Evolutionary conservation across 1,140 invertebrate genomes (phyloP), one percentile per base, ranked within the genome.

Genomic region (Leguminivora glycinivorella): DNA sequence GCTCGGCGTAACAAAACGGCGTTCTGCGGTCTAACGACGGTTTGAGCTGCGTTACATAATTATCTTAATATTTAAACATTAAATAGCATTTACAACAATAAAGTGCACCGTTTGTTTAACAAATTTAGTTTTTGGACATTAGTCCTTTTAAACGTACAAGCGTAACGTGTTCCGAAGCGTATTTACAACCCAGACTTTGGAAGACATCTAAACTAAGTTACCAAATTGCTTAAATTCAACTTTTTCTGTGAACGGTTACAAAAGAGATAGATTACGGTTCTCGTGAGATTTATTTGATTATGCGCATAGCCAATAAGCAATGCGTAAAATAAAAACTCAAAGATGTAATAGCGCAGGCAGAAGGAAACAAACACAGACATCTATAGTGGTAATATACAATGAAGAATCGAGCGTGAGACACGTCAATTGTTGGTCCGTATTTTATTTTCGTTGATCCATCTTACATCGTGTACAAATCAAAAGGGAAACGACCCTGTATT

Each of bases 361-460:
- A 47, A 47, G 6, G 4, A 47, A 1, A 47, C 4, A 47, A 47
- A 47, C 43, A 19, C 43, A 17, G 4, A 47, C 43, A 47, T 47
- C 43, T 47, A 47, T 47, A 17, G n/a, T 47, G 43, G 43, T 47
- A 14, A 47, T 47, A 47, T 47, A 47, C 43, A 47, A 47, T 47
- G 6, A 47, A 17, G 9, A 47, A 47, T 47, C n/a, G 43, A 47
- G 43, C 43, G n/a, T 7, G n/a, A 17, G 3, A 47, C 43, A 47
- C 43, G 43, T 47, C 43, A 47, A 47, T 17, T 9, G 31, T 9
- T 34, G 1, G 29, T 31, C 29, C 31, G 7, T 10, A 10, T 34
- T 34, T 34, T 10, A 2, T 34, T 0, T 7, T 10, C 9, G 31
- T 12, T 10, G 1, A 10, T 34, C n/a, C n/a, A n/a, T 34, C 31